Evolutionary conservation across 2,888 invertebrate species (phyloP), one percentile per base, ranked within the genome.

Genomic region (Hermodice carunculata): DNA sequence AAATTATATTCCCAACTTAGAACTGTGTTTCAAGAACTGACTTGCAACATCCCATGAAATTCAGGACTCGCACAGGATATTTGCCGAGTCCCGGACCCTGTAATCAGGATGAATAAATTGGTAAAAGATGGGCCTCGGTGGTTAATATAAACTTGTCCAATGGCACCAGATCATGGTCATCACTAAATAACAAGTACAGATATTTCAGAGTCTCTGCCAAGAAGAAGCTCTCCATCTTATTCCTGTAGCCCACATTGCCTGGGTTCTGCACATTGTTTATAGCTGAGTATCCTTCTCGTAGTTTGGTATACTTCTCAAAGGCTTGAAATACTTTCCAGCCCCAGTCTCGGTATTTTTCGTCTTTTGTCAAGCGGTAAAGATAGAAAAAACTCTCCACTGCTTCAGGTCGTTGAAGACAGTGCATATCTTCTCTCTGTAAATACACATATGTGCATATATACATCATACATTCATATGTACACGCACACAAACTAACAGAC

Each of bases 191-290:
- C 74, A 99, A 88, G 88, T 95, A 99, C 74, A 98, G 89, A 86
- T 99, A 99, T 86, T 98, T 99, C 6, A 98, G 89, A 0, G 98
- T 98, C 87, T 99, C 98, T 22, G 94, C 94, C 29, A 97, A 88
- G 89, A 97, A 98, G 88, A 98, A 99, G 24, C 95, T 95, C 85
- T 99, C 99, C 93, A 98, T 96, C 91, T 95, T 92, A 86, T 99
- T 97, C 79, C 74, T 81, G 77, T 73, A 86, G 19, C 92, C 90
- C 0, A 93, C 92, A 78, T 93, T 92, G 24, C 91, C 89, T 1
- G 90, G 87, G 70, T 92, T 93, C 78, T 93, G 92, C 0, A 98
- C 98, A 86, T 95, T 96, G 53, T 93, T 92, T 64, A 99, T 92
- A 1, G 96, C 95, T 0, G 97, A 94, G 83, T 97, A 99, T 1